Base-by-base conservation (phyloP, 2,113 vertebrate species). In the Myrmecophaga tridactyla region DNA sequence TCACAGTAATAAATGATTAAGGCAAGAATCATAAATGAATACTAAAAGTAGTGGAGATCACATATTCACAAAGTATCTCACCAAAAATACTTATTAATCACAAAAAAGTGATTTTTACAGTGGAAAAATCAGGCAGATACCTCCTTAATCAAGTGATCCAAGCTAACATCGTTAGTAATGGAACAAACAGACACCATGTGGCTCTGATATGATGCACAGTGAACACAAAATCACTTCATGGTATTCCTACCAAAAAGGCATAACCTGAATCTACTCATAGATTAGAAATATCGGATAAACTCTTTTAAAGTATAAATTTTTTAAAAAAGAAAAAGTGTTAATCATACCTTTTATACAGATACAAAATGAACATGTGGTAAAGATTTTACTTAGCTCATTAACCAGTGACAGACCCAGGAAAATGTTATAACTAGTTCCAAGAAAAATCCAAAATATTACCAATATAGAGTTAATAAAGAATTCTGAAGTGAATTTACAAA, bases 121-220 rank as follows among this genome's bases (percentile, higher is more conserved):
- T 56, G 36, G 87, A 53, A 69, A 67, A 80, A 81, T 11, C 17
- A 89, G 43, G 60, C 15, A 63, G 29, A 29, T 43, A 18, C 56
- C n/a, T 89, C 73, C 84, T 89, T 39, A 87, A 87, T 60, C 43
- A 70, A n/a, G n/a, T n/a, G n/a, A n/a, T n/a, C n/a, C n/a, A n/a
- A n/a, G n/a, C n/a, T n/a, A n/a, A n/a, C n/a, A n/a, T n/a, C n/a
- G n/a, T n/a, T 69, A 20, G 12, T 39, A 34, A 63, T 5, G 34
- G 27, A 23, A 23, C 62, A 80, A 75, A 88, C 1, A 67, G 20
- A 56, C 36, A 67, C 34, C 75, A 80, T 23, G 17, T 65, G 25
- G 11, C 73, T 67, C 25, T 89, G 73, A 67, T 34, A 39, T 51
- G 46, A 78, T 36, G 43, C 36, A 65, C 60, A 77, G 34, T 53